phyloP scores from a whole-genome alignment of 2,797 vertebrate species.

The Intellagama lesueurii region DNA sequence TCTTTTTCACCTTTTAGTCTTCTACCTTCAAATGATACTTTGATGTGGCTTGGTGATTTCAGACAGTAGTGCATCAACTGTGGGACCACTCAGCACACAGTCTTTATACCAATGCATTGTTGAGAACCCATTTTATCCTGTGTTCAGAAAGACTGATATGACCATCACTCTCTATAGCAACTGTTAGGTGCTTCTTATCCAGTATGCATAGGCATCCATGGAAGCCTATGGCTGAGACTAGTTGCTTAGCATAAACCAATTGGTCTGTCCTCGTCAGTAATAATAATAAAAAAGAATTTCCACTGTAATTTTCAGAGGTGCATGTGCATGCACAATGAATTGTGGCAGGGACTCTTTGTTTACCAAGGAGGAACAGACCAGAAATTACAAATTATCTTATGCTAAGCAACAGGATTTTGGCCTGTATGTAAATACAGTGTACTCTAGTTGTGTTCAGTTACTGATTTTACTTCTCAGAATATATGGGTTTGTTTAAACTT shows the following conservation, averaged over 20 bases:
- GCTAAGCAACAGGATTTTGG: too few relatives aligned
- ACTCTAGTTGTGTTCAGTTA: not conserved
- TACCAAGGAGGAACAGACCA: too few relatives aligned
- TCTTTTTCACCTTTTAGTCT: slow-evolving; percentile 36
- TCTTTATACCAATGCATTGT: not conserved
- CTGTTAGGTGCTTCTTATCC: not conserved
- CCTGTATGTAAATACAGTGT: not conserved
- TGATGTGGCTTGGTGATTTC: slow-evolving; percentile 8
- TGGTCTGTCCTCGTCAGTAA: too few relatives aligned
- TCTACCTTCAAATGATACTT: slow-evolving; percentile 26
- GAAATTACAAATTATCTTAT: too few relatives aligned
- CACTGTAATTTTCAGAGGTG: too few relatives aligned
- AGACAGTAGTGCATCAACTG: not conserved
- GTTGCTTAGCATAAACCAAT: too few relatives aligned
- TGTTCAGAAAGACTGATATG: not conserved
- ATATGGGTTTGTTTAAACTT: not conserved
- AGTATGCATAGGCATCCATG: not conserved
- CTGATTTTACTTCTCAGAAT: not conserved
- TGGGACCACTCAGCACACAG: not conserved
- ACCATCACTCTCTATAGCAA: not conserved
- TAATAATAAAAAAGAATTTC: too few relatives aligned
- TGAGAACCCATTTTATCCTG: not conserved
- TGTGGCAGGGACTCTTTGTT: too few relatives aligned
- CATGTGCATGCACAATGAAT: too few relatives aligned
- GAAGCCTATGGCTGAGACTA: not conserved